A percentile compares a stretch with the other conserved stretches of the same genome.
These are phyloP conservation scores for Bubalus kerabau DNA, from an alignment of 2,113 vertebrate species.

Conservation along the genomic window DNA sequence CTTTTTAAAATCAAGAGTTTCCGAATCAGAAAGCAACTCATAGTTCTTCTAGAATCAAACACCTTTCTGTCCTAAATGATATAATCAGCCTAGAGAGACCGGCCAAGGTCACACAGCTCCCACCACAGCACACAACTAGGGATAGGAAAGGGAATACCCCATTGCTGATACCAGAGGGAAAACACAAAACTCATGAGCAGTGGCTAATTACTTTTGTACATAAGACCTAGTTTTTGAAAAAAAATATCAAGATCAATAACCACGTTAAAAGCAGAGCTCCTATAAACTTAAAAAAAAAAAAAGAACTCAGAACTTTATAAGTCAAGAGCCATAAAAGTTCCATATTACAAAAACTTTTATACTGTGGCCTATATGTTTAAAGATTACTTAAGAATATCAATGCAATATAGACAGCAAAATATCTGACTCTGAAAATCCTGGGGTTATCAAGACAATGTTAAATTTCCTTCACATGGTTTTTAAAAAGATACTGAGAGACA, in stretches of 20 bases:
- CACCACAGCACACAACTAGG: neutral
- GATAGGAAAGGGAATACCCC: neutral
- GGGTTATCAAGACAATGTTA: neutral
- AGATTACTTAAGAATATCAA: neutral
- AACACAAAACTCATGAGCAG: neutral
- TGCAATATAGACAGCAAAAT: neutral
- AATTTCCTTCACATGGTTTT: neutral
- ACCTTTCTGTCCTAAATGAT: neutral
- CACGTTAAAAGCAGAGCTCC: neutral
- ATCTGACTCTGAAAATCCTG: neutral
- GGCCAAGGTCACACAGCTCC: neutral
- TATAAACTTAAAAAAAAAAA: neutral
- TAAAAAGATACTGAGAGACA: neutral
- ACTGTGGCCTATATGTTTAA: neutral
- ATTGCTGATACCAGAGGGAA: neutral
- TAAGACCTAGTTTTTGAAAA: neutral
- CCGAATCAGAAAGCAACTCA: neutral
- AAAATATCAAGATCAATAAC: neutral
- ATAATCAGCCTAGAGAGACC: neutral
- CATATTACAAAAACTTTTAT: neutral
- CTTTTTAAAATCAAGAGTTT: conserved; percentile 5
- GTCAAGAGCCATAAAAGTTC: neutral
- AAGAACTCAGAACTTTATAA: neutral
- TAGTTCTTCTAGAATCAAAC: neutral
- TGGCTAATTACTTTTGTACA: neutral